These are phyloP conservation scores for Oreochromis mossambicus DNA, from an alignment of 2,797 vertebrate species.

Conservation along the genomic window DNA sequence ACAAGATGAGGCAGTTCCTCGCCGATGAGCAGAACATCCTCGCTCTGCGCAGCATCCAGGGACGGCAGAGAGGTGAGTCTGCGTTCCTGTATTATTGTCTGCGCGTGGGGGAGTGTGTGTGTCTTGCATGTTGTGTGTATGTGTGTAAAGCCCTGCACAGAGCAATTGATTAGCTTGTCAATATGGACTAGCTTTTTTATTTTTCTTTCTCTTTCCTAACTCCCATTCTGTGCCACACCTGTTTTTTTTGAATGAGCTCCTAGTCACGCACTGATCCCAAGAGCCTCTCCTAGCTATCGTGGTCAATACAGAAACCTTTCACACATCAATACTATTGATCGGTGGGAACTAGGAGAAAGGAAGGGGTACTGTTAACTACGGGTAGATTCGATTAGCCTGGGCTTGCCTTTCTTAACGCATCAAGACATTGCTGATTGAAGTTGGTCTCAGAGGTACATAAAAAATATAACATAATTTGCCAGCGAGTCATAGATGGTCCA, in stretches of 20 bases:
- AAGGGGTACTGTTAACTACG: constrained; percentile 67
- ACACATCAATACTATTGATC: constrained; percentile 73
- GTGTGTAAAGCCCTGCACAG: constrained; percentile 51
- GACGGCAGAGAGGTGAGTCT: constrained; percentile 90
- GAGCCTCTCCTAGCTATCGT: constrained; percentile 61
- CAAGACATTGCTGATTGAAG: constrained; percentile 67
- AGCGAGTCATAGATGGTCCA: neutral
- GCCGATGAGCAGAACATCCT: constrained; percentile 97
- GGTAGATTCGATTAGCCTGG: constrained; percentile 70
- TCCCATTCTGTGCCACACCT: constrained; percentile 66
- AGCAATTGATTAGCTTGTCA: constrained; percentile 68
- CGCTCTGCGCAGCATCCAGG: constrained; percentile 95
- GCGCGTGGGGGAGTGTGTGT: neutral
- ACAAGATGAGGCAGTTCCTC: constrained; percentile 99
- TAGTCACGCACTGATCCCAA: constrained; percentile 62
- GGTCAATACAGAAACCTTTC: constrained; percentile 78
- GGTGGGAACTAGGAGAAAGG: constrained; percentile 52
- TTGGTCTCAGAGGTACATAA: constrained; percentile 47
- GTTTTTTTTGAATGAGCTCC: constrained; percentile 67
- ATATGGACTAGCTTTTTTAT: constrained; percentile 62
- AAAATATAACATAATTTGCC: constrained; percentile 20
- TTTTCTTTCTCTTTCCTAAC: constrained; percentile 58
- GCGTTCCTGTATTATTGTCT: constrained; percentile 6
- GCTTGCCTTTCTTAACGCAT: constrained; percentile 72
- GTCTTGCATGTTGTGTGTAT: constrained; percentile 12